Conservation (phyloP, 64 coral and sea anemone genomes). For the Platygyra sinensis region DNA sequence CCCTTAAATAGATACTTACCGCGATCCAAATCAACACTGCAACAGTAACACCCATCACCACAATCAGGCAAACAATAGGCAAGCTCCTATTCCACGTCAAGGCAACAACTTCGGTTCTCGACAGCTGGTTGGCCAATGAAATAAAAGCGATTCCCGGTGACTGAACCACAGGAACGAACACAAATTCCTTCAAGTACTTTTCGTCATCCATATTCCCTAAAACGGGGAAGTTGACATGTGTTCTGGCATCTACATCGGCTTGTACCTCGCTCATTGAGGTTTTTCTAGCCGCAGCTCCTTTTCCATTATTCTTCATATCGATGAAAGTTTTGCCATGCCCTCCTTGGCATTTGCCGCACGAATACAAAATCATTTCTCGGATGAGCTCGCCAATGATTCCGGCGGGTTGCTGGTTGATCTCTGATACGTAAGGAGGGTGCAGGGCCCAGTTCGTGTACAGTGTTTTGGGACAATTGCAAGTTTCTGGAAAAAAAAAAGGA, state of each 20-base stretch:
- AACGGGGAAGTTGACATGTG: slow-evolving; percentile 61
- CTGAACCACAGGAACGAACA: slow-evolving; percentile 48
- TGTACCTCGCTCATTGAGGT: neutral
- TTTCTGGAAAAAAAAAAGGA: slow-evolving; percentile 20
- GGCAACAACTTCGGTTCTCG: neutral
- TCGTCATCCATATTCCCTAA: slow-evolving; percentile 26
- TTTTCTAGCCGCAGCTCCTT: slow-evolving; percentile 14
- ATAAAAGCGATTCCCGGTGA: slow-evolving; percentile 68
- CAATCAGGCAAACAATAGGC: neutral
- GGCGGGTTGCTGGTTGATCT: neutral
- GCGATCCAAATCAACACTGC: slow-evolving; percentile 31
- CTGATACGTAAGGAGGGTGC: slow-evolving; percentile 56
- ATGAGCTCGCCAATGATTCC: slow-evolving; percentile 61
- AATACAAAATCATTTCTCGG: slow-evolving; percentile 13
- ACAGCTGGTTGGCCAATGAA: neutral
- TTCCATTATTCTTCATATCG: slow-evolving; percentile 7
- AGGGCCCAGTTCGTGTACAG: slow-evolving; percentile 69
- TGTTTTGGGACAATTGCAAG: slow-evolving; percentile 54
- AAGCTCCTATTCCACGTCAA: neutral
- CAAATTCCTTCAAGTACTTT: slow-evolving; percentile 1
- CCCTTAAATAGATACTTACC: neutral
- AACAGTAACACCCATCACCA: neutral
- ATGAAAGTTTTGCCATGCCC: slow-evolving; percentile 24
- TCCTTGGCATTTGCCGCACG: slow-evolving; percentile 40
- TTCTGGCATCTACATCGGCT: neutral